Evolutionary conservation across 2,797 vertebrate genomes (phyloP).

Genomic region (Lacerta bilineata): DNA sequence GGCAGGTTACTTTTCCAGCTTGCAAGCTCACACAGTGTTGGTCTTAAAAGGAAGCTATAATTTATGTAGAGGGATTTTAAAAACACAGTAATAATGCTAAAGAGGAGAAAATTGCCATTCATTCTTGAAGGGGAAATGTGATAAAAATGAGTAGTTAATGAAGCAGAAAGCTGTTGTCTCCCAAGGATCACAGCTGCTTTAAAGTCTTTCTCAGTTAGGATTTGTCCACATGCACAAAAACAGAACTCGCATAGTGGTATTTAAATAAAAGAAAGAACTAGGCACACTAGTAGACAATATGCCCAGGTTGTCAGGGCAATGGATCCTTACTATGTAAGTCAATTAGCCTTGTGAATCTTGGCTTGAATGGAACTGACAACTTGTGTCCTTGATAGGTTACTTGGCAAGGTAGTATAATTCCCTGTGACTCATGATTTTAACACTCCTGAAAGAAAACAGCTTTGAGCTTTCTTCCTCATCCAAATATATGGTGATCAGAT

Average conservation of each 20-base stretch:
- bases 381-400: not conserved
- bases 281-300: not conserved
- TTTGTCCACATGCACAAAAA: slow-evolving; percentile 20
- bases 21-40: slow-evolving; percentile 36
- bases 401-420: not conserved
- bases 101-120: slow-evolving; percentile 65
- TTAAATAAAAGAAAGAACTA: slow-evolving; percentile 13
- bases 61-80: slow-evolving; percentile 60
- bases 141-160: slow-evolving; percentile 64
- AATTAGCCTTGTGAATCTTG: not conserved
- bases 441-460: not conserved
- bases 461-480: not conserved
- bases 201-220: slow-evolving; percentile 27
- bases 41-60: slow-evolving; percentile 51
- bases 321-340: not conserved
- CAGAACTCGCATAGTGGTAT: slow-evolving; percentile 1
- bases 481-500: not conserved
- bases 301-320: not conserved
- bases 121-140: slow-evolving; percentile 1
- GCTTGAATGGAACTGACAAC: not conserved
- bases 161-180: slow-evolving; percentile 61
- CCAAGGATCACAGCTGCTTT: not conserved
- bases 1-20: slow-evolving; percentile 37
- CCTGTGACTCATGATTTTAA: not conserved
- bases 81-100: slow-evolving; percentile 58